Base-by-base conservation (phyloP, 2,797 vertebrate genomes). In the Hippopotamyrus pictus region DNA sequence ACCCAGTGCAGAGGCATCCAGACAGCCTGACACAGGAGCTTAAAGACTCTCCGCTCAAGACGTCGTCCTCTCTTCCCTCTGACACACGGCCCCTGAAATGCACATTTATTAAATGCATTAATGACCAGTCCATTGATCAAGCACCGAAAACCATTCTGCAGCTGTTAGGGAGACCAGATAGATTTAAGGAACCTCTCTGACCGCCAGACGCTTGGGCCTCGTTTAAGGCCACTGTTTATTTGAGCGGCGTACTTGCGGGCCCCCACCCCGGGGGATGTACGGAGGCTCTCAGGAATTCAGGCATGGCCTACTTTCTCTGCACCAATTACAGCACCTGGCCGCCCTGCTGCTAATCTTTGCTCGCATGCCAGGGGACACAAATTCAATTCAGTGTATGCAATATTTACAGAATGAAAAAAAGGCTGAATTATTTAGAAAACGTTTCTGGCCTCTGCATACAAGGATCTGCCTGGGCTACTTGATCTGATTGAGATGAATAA, bases 401-500 rank as follows among this genome's bases (percentile, higher is more conserved):
- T 87, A 87, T 89, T 89, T 89, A 89, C 14, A 86, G 57, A 89
- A 69, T 59, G 19, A 87, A 59, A 65, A 46, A 79, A 29, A 19
- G 65, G 50, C 84, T 25, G 65, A 89, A 89, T 89, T 89, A 87
- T 87, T 89, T 87, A 89, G 57, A 53, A 79, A 79, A 89, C 29
- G 17, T 76, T 62, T 76, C 62, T 57, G 12, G 65, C 50, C 84
- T n/a, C 44, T 33, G 22, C 44, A 69, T 46, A 59, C 76, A 29
- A 86, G 17, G 44, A 9, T 89, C 44, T 33, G 82, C 29, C 59
- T n/a, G 37, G 54, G 22, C 59, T 86, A 79, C 51, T 69, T 29
- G 50, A 69, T 73, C 69, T 86, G 83, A 87, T 76, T 73, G 46
- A 87, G 84, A 86, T 44, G 19, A 17, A 89, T 46, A 86, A n/a